Evolutionary conservation across 30 jellyfish, hydroid and myxozoan species (phyloP).

Genomic region (Hydractinia symbiolongicarpus): DNA sequence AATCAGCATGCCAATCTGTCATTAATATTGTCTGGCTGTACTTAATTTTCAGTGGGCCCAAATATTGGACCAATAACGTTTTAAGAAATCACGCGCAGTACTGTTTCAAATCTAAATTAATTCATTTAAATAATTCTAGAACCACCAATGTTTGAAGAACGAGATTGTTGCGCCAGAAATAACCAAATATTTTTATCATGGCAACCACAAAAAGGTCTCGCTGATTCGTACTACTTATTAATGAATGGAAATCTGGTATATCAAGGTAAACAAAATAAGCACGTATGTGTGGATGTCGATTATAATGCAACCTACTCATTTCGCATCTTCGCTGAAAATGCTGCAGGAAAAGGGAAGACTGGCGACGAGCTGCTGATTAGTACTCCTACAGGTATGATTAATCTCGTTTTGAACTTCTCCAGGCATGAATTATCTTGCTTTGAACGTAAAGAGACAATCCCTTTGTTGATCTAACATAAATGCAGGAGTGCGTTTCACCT

Average conservation of each 20-base stretch:
- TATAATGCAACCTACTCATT: conserved; percentile 24
- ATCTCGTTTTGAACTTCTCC: background rate
- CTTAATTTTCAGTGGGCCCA: too few relatives aligned
- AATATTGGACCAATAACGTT: too few relatives aligned
- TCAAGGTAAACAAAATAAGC: conserved; percentile 28
- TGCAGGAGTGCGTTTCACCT: too few relatives aligned
- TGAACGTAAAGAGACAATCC: too few relatives aligned
- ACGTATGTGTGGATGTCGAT: conserved; percentile 2
- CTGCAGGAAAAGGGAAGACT: conserved; percentile 43
- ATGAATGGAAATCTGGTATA: conserved; percentile 8
- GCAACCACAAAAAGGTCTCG: conserved; percentile 44
- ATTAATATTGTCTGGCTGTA: too few relatives aligned
- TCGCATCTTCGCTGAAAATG: conserved; percentile 38
- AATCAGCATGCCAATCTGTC: too few relatives aligned
- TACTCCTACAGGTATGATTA: conserved; percentile 30
- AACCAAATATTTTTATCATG: conserved; percentile 26
- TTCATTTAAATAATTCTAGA: conserved; percentile 10
- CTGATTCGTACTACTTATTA: conserved; percentile 32
- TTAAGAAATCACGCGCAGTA: background rate
- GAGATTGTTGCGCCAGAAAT: conserved; percentile 38
- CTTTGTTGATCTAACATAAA: too few relatives aligned
- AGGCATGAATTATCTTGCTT: too few relatives aligned
- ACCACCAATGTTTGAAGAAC: conserved; percentile 30
- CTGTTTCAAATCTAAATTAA: background rate
- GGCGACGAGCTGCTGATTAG: conserved; percentile 17